phyloP scores from a whole-genome alignment of 2,113 vertebrate genomes.

The Patagioenas fasciata region DNA sequence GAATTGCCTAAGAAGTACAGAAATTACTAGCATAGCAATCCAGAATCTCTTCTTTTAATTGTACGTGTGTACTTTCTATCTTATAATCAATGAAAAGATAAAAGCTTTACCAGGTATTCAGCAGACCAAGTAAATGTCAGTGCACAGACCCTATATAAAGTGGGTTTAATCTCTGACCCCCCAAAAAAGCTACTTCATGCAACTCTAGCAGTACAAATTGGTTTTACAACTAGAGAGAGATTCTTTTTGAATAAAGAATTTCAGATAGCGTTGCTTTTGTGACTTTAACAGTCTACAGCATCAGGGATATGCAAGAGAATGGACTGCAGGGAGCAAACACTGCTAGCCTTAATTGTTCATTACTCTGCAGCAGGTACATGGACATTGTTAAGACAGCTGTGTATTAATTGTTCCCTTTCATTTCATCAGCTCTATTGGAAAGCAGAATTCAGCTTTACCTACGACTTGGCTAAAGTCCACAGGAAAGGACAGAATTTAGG shows the following conservation, averaged over 20 bases:
- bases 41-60: neutral
- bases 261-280: neutral
- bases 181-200: neutral
- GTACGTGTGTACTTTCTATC: neutral
- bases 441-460: neutral
- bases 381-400: neutral
- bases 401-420: neutral
- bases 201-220: neutral
- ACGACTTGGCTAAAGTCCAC: neutral
- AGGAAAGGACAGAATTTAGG: neutral
- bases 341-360: neutral
- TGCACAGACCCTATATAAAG: neutral
- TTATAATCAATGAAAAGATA: neutral
- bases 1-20: neutral
- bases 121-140: neutral
- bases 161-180: neutral
- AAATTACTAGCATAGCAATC: neutral
- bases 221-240: neutral
- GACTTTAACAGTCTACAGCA: neutral
- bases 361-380: neutral
- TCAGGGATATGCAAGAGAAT: neutral
- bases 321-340: neutral
- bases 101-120: neutral
- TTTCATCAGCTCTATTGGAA: neutral
- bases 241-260: neutral